Conservation (phyloP, 1,140 invertebrate genomes). For the Acarapis woodi region DNA sequence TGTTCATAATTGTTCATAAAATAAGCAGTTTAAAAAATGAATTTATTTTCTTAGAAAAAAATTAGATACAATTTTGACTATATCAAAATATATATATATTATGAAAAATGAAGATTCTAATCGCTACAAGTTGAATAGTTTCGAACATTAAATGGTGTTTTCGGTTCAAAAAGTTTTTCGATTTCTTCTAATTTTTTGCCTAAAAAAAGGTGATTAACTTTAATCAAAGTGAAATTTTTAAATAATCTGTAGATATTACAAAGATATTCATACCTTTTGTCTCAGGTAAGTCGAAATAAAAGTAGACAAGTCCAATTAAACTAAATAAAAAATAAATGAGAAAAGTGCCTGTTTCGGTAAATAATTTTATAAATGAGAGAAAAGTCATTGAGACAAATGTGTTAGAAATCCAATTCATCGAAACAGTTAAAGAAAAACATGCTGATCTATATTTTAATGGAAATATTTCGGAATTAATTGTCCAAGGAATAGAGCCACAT, state of each 20-base stretch:
- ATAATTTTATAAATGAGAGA: conserved; percentile 21
- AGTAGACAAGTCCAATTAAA: conserved; percentile 20
- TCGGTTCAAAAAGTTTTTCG: no score
- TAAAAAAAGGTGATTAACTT: no score
- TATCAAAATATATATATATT: no score
- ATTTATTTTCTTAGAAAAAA: not conserved
- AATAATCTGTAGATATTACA: no score
- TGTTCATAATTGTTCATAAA: not conserved
- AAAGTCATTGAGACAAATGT: conserved; percentile 29
- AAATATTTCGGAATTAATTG: conserved; percentile 32
- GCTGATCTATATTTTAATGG: conserved; percentile 28
- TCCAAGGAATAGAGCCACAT: conserved; percentile 34
- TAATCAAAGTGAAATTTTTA: no score
- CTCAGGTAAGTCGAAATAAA: conserved; percentile 24
- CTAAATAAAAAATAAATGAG: conserved; percentile 24
- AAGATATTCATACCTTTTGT: conserved; percentile 26
- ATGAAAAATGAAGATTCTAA: no score
- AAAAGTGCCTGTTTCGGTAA: conserved; percentile 24
- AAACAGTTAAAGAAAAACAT: conserved; percentile 26
- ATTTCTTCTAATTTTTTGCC: no score
- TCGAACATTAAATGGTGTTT: no score
- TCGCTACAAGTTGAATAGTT: no score
- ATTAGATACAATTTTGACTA: no score
- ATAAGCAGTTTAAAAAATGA: not conserved
- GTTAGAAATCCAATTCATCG: conserved; percentile 29